These are phyloP conservation scores for Caenorhabditis sulstoni DNA, from an alignment of 2,888 invertebrate species.

Conservation along the genomic window DNA sequence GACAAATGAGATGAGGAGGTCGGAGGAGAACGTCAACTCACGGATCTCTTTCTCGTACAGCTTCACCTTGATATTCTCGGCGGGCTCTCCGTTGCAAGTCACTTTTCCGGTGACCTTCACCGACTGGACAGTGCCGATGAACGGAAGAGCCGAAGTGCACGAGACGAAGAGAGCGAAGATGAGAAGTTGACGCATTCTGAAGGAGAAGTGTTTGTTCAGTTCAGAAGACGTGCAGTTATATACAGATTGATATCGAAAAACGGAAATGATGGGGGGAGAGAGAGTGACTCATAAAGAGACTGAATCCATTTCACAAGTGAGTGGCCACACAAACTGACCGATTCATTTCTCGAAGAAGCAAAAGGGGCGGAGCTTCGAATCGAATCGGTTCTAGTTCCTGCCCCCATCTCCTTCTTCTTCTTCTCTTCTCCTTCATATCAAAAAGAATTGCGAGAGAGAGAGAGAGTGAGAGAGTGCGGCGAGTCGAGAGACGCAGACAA, in stretches of 20 bases:
- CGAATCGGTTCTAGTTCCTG: slow-evolving; percentile 11
- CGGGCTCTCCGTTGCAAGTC: slow-evolving; percentile 74
- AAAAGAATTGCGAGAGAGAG: neutral
- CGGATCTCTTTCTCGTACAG: slow-evolving; percentile 75
- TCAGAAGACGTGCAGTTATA: neutral
- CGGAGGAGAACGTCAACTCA: slow-evolving; percentile 11
- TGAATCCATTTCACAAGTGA: neutral
- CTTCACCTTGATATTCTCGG: slow-evolving; percentile 76
- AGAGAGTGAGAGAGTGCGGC: slow-evolving; percentile 1
- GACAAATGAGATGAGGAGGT: too few relatives aligned
- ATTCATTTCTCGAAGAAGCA: neutral
- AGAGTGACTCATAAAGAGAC: neutral
- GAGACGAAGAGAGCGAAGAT: slow-evolving; percentile 36
- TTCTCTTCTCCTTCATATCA: slow-evolving; percentile 31
- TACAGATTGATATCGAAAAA: neutral
- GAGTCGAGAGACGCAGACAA: slow-evolving; percentile 19
- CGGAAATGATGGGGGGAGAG: neutral
- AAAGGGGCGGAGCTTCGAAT: neutral
- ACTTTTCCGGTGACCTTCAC: slow-evolving; percentile 74
- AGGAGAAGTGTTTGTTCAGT: slow-evolving; percentile 2
- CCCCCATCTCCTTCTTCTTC: slow-evolving; percentile 16
- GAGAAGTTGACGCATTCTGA: slow-evolving; percentile 51
- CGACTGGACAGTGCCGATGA: slow-evolving; percentile 72
- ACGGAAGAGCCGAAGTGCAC: slow-evolving; percentile 48
- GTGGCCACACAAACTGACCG: slow-evolving; percentile 18